A percentile compares a stretch with the other conserved stretches of the same genome.
Conservation (phyloP, 2,113 vertebrate genomes). For the Xyrauchen texanus region DNA sequence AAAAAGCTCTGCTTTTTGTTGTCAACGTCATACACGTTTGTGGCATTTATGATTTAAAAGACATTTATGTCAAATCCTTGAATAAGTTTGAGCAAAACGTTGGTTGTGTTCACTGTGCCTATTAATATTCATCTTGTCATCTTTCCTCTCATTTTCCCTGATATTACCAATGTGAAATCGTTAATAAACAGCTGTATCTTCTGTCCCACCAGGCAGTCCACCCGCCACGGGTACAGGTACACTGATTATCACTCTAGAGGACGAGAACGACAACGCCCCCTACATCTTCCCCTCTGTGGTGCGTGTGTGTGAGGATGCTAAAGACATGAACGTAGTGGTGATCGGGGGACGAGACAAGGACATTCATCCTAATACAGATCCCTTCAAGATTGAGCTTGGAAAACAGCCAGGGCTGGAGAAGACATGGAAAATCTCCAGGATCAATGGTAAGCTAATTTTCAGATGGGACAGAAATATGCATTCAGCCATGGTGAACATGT, state of each 20-base stretch:
- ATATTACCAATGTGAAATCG: neutral
- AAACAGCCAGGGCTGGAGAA: slow-evolving; percentile 88
- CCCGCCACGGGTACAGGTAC: slow-evolving; percentile 92
- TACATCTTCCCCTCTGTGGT: slow-evolving; percentile 85
- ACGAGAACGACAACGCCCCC: slow-evolving; percentile 92
- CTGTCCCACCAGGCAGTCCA: slow-evolving; percentile 79
- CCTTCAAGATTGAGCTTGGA: slow-evolving; percentile 92
- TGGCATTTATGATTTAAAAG: too few relatives aligned
- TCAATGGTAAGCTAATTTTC: slow-evolving; percentile 86
- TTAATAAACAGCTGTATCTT: neutral
- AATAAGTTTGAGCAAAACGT: too few relatives aligned
- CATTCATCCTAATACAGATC: slow-evolving; percentile 87
- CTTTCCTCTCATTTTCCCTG: neutral
- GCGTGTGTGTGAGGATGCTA: slow-evolving; percentile 88
- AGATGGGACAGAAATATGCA: neutral
- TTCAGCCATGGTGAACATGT: neutral
- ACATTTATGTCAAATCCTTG: too few relatives aligned
- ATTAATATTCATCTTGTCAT: too few relatives aligned
- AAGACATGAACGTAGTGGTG: slow-evolving; percentile 86
- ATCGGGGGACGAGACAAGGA: slow-evolving; percentile 90
- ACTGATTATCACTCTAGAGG: slow-evolving; percentile 85
- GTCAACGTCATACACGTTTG: too few relatives aligned
- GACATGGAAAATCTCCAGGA: slow-evolving; percentile 88
- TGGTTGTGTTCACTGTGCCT: too few relatives aligned
- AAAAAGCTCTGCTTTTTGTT: too few relatives aligned